Evolutionary conservation across 2,113 vertebrate species (phyloP).

Genomic region (Festucalex cinctus): DNA sequence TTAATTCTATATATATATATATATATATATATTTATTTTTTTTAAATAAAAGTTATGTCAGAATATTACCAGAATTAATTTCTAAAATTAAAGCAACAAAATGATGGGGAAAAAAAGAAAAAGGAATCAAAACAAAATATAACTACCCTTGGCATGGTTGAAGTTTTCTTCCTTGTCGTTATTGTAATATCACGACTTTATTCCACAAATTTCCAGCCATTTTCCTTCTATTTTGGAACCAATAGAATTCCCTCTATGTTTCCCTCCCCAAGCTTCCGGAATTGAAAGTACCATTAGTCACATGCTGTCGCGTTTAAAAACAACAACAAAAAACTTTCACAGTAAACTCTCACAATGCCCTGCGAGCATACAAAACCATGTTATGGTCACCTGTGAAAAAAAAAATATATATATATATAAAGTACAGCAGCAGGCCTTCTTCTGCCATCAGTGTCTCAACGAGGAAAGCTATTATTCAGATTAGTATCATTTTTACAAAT

Average conservation of each 20-base stretch:
- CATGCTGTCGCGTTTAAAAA: background rate
- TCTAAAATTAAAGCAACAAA: too few species aligned
- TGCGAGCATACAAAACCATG: background rate
- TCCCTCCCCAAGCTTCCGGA: background rate
- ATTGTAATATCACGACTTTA: background rate
- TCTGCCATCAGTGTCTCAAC: background rate
- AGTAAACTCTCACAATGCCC: slow-evolving; percentile 3
- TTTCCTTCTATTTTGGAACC: background rate
- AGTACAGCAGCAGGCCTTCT: background rate
- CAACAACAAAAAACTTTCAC: background rate
- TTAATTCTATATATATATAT: too few species aligned
- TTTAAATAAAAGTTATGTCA: too few species aligned
- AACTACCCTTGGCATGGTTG: too few species aligned
- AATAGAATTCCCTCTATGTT: background rate
- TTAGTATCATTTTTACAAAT: background rate
- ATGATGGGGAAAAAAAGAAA: too few species aligned
- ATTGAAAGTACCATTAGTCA: background rate
- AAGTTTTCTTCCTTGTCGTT: too few species aligned
- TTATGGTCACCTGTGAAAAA: background rate
- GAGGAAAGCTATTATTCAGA: background rate
- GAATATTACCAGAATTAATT: too few species aligned
- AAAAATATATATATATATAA: too few species aligned
- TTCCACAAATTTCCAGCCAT: background rate
- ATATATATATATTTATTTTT: too few species aligned
- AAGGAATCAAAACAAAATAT: too few species aligned